Conservation (phyloP, 2,113 vertebrate species). For the Galbula dea region DNA sequence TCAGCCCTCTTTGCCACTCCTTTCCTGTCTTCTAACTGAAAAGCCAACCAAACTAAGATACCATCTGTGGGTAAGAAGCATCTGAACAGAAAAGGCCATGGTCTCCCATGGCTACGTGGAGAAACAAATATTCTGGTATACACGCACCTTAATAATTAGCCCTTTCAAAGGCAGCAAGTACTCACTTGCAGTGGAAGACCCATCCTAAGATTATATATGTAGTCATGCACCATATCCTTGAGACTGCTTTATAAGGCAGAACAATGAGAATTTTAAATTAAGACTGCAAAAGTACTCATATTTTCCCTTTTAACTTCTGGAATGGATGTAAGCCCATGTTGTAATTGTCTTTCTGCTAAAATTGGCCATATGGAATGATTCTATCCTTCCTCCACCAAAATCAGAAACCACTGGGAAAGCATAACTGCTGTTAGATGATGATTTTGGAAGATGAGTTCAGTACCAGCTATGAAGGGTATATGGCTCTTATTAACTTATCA, state of each 20-base stretch:
- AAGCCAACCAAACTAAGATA: conserved; percentile 12
- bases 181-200: conserved; percentile 16
- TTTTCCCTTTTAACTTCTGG: background rate
- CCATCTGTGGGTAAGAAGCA: conserved; percentile 38
- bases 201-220: background rate
- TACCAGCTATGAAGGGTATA: background rate
- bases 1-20: conserved; percentile 19
- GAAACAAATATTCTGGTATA: background rate
- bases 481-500: background rate
- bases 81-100: background rate
- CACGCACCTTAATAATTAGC: background rate
- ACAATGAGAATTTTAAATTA: background rate
- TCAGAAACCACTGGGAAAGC: background rate
- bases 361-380: background rate
- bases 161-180: conserved; percentile 23
- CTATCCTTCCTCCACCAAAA: background rate
- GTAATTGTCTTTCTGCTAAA: background rate
- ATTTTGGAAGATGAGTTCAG: background rate
- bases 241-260: background rate
- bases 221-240: background rate
- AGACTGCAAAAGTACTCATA: background rate
- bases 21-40: conserved; percentile 37
- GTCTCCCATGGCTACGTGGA: background rate
- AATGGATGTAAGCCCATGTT: background rate
- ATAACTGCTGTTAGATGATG: background rate